These are phyloP conservation scores for Morbakka virulenta DNA, from an alignment of 30 jellyfish, hydroid and myxozoan genomes.

Conservation along the genomic window DNA sequence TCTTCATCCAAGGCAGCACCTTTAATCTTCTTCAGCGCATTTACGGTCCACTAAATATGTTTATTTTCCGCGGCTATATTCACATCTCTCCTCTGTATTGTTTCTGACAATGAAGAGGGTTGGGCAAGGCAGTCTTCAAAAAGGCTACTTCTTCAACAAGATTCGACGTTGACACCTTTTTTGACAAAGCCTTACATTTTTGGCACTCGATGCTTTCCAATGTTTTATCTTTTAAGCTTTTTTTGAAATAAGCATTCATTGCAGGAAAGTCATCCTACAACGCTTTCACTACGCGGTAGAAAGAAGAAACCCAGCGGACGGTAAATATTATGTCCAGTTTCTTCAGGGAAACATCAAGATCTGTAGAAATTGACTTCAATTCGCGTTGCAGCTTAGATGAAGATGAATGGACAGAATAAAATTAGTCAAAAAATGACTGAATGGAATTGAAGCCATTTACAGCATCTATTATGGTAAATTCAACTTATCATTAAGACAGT, in stretches of 20 bases:
- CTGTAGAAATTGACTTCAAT: slow-evolving; percentile 3
- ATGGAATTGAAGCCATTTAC: no score
- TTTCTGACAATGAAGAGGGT: slow-evolving; percentile 12
- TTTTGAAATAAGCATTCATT: neutral
- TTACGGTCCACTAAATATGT: slow-evolving; percentile 17
- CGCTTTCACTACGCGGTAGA: slow-evolving; percentile 6
- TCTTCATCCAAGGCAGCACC: neutral
- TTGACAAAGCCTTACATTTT: neutral
- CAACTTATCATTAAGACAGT: neutral
- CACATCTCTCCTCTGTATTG: slow-evolving; percentile 17
- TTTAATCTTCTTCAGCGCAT: slow-evolving; percentile 14
- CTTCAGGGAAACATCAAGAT: neutral
- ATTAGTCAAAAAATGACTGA: neutral
- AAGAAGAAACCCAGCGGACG: slow-evolving; percentile 36
- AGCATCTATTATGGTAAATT: neutral
- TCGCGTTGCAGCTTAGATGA: slow-evolving; percentile 28
- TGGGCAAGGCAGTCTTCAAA: slow-evolving; percentile 29
- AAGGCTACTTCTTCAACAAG: slow-evolving; percentile 26
- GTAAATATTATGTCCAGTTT: slow-evolving; percentile 28
- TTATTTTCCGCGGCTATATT: neutral
- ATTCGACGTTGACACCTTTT: neutral
- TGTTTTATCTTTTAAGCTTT: no score
- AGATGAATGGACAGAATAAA: slow-evolving; percentile 14
- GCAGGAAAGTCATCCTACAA: slow-evolving; percentile 14
- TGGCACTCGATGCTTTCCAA: no score